Evolutionary conservation across 2,113 vertebrate species (phyloP), one percentile per base, ranked within the genome.

Genomic region (Muntiacus muntjak): DNA sequence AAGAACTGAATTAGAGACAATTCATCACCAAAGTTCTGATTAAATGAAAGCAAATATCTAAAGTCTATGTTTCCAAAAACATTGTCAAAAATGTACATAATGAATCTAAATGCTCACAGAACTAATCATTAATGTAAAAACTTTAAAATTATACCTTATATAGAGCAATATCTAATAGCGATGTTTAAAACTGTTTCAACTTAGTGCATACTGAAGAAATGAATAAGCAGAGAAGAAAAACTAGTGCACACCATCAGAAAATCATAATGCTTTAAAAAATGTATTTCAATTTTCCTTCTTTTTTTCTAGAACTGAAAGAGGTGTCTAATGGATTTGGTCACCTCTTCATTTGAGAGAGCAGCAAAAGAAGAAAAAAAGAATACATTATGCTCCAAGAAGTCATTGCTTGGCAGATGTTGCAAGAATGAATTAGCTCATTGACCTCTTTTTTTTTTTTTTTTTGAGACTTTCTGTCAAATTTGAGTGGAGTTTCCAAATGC

Each of bases 401-500:
- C 2, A 50, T 21, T 95, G 5, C 3, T 23, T 81, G 82, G n/a
- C 21, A 89, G 25, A 95, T 89, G 82, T 89, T 91, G 45, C 64
- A 87, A 98, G 92, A 97, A 95, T 3, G 58, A 98, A 40, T 81
- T 58, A 60, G 47, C 82, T 91, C 85, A 95, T 62, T 85, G 89
- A 33, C 57, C 45, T 94, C 36, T 76, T 28, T n/a, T 81, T 21
- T 30, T 81, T 58, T n/a, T 60, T 64, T 36, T 33, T 91, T 57
- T 94, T 58, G 13, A 71, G 21, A 25, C 43, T 74, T 79, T 81
- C 62, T 47, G 79, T 89, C 74, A 97, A 98, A 45, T 95, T 94
- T 96, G 36, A 96, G 78, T 87, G 86, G 23, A 95, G 33, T 76
- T 97, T 97, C 96, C 89, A 88, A 52, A 94, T 97, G 57, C 84